Percentiles rank a stretch among this genome's conserved stretches.
Evolutionary conservation across 2,113 vertebrate genomes (phyloP).

Genomic region (Nipponia nippon): DNA sequence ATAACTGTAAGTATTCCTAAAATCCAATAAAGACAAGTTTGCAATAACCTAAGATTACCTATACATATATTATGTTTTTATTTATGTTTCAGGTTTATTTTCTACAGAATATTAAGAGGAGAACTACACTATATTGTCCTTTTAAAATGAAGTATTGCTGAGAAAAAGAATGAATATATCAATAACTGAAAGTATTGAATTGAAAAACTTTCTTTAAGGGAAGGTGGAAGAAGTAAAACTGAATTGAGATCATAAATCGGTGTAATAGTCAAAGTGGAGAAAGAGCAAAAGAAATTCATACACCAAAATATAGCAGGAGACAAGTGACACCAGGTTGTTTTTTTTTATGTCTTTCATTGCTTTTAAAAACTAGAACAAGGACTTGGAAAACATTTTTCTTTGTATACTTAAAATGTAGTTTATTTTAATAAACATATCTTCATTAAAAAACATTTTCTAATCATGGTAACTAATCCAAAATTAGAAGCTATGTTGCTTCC

Average conservation of each 20-base stretch:
- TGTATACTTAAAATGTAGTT: background rate
- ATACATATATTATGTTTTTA: background rate
- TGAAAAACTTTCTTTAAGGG: conserved; percentile 6
- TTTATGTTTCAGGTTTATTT: background rate
- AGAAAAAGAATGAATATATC: background rate
- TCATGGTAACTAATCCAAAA: background rate
- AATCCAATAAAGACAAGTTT: background rate
- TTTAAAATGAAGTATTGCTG: background rate
- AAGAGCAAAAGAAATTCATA: background rate
- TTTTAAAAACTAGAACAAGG: background rate
- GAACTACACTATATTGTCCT: background rate
- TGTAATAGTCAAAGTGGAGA: background rate
- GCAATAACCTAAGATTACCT: background rate
- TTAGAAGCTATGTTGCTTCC: background rate
- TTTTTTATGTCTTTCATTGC: background rate
- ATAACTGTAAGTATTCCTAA: background rate
- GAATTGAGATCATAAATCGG: conserved; percentile 4
- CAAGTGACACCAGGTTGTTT: background rate
- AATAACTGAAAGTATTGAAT: background rate
- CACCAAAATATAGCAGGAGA: background rate
- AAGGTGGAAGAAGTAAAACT: background rate
- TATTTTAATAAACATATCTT: background rate
- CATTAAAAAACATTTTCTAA: background rate
- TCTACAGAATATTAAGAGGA: background rate
- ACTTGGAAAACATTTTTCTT: background rate